These are phyloP conservation scores for Megalops atlanticus DNA, from an alignment of 2,113 vertebrate species.

Conservation along the genomic window DNA sequence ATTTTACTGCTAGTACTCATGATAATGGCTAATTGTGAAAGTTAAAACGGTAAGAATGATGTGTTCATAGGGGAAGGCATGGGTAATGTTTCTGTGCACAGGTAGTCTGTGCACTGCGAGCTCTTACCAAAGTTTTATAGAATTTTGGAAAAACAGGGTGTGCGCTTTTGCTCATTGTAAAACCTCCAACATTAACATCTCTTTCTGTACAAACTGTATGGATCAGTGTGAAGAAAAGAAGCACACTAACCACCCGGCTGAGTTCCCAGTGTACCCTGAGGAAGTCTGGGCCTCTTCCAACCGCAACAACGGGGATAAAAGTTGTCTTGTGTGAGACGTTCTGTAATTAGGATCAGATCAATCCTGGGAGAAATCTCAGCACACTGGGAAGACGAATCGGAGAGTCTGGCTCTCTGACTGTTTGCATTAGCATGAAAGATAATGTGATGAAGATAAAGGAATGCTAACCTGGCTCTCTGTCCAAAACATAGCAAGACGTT, in stretches of 20 bases:
- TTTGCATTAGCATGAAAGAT: conserved; percentile 17
- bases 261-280: conserved; percentile 21
- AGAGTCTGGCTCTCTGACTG: neutral
- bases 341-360: conserved; percentile 46
- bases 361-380: conserved; percentile 36
- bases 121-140: too few species aligned
- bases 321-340: conserved; percentile 24
- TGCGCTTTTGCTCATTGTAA: neutral
- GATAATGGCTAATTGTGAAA: too few species aligned
- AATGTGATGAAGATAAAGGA: conserved; percentile 20
- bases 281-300: conserved; percentile 20
- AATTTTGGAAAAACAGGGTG: neutral
- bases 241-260: conserved; percentile 16
- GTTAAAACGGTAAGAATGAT: too few species aligned
- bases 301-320: conserved; percentile 40
- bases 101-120: too few species aligned
- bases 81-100: too few species aligned
- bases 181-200: conserved; percentile 4
- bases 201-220: conserved; percentile 25
- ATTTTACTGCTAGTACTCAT: too few species aligned
- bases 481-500: conserved; percentile 10
- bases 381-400: conserved; percentile 24
- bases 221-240: conserved; percentile 26
- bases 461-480: neutral
- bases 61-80: too few species aligned